Evolutionary conservation across 2,113 vertebrate genomes (phyloP).

Genomic region (Hiodon alosoides): DNA sequence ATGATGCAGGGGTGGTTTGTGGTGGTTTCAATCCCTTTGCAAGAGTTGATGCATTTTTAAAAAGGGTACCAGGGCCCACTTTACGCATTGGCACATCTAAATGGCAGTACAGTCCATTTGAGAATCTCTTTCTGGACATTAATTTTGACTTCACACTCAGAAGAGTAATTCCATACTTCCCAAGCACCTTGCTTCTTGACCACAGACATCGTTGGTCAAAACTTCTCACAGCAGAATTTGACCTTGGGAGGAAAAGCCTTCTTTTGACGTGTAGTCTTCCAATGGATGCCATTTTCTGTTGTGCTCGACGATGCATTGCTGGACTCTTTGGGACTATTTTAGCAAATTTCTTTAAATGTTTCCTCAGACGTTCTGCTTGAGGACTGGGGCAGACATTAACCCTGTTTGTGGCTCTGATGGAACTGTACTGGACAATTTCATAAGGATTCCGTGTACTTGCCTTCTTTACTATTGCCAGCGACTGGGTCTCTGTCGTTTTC

Average conservation of each 20-base stretch:
- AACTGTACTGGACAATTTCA: slow-evolving; percentile 75
- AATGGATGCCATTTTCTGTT: slow-evolving; percentile 61
- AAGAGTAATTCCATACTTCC: slow-evolving; percentile 43
- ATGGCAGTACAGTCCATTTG: slow-evolving; percentile 10
- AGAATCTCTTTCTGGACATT: slow-evolving; percentile 41
- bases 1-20: background rate
- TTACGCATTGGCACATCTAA: background rate
- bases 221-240: background rate
- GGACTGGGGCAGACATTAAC: slow-evolving; percentile 68
- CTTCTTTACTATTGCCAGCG: slow-evolving; percentile 85
- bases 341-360: slow-evolving; percentile 94
- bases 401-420: slow-evolving; percentile 60
- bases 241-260: slow-evolving; percentile 52
- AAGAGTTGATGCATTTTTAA: background rate
- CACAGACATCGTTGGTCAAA: background rate
- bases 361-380: slow-evolving; percentile 74
- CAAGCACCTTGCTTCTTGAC: slow-evolving; percentile 25
- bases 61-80: background rate
- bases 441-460: slow-evolving; percentile 78
- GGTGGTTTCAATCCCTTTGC: background rate
- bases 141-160: slow-evolving; percentile 52
- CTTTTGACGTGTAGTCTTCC: slow-evolving; percentile 60
- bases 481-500: slow-evolving; percentile 96
- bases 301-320: slow-evolving; percentile 64
- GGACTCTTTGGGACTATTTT: slow-evolving; percentile 83